Conservation (phyloP, 2,113 vertebrate species). For the Hippocampus abdominalis region DNA sequence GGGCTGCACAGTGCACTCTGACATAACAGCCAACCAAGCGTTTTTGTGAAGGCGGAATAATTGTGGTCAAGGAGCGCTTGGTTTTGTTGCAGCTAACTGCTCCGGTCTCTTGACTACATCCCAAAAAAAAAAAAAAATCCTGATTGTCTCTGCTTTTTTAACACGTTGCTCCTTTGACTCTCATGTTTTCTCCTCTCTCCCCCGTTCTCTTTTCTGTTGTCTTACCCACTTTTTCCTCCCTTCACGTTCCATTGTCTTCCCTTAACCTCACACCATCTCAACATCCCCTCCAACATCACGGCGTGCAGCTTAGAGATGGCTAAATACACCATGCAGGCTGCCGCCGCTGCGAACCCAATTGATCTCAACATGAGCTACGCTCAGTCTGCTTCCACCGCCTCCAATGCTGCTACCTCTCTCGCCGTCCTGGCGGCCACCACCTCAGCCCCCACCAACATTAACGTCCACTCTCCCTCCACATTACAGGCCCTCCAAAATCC, state of each 20-base stretch:
- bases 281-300: conserved; percentile 64
- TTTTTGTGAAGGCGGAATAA: conserved; percentile 51
- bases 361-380: conserved; percentile 91
- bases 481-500: conserved; percentile 79
- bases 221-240: conserved; percentile 54
- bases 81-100: conserved; percentile 60
- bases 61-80: conserved; percentile 60
- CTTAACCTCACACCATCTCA: conserved; percentile 46
- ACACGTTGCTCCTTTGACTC: conserved; percentile 85
- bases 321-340: conserved; percentile 93
- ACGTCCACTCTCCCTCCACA: conserved; percentile 82
- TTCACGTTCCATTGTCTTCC: conserved; percentile 57
- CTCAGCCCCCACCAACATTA: conserved; percentile 76
- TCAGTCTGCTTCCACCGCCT: conserved; percentile 80
- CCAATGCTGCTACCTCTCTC: conserved; percentile 84
- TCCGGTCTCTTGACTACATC: conserved; percentile 73
- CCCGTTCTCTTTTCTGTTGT: conserved; percentile 44
- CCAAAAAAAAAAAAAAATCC: conserved; percentile 58
- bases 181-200: conserved; percentile 75
- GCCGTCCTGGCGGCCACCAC: conserved; percentile 80
- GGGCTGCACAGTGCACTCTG: conserved; percentile 26
- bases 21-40: conserved; percentile 39
- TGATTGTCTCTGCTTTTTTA: conserved; percentile 82
- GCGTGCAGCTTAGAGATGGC: conserved; percentile 94
- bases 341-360: conserved; percentile 82